A percentile compares a stretch with the other conserved stretches of the same genome.
These are phyloP conservation scores for Acrossocheilus fasciatus DNA, from an alignment of 2,797 vertebrate species.

Conservation along the genomic window DNA sequence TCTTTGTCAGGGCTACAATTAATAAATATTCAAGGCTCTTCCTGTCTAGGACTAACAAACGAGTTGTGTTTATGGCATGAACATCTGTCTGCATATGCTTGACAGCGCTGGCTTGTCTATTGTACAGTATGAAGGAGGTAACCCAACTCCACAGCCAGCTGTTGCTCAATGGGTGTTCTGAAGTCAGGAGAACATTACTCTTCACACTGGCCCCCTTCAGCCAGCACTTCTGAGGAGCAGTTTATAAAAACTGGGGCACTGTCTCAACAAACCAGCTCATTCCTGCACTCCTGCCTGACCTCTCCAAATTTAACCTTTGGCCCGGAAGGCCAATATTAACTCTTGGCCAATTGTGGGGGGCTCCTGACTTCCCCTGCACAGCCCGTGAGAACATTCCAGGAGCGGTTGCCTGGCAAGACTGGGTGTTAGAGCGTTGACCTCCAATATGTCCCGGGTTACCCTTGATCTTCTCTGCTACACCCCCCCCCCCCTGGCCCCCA, in stretches of 20 bases:
- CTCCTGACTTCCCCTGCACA: conserved; percentile 79
- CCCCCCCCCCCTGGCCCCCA: neutral
- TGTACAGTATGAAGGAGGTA: conserved; percentile 63
- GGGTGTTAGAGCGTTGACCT: conserved; percentile 80
- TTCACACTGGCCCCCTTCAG: conserved; percentile 58
- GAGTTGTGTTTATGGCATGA: conserved; percentile 55
- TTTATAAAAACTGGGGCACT: conserved; percentile 63
- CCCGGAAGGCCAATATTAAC: conserved; percentile 86
- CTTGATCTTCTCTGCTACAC: conserved; percentile 76
- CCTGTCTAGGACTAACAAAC: conserved; percentile 50
- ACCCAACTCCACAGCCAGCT: conserved; percentile 63
- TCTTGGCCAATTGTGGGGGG: conserved; percentile 81
- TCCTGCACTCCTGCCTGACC: conserved; percentile 79
- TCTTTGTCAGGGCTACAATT: conserved; percentile 38
- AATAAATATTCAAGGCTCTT: conserved; percentile 57
- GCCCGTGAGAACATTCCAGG: conserved; percentile 85
- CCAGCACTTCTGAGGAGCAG: conserved; percentile 59
- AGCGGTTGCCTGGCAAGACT: conserved; percentile 77
- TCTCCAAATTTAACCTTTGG: conserved; percentile 83
- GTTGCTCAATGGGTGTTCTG: conserved; percentile 64
- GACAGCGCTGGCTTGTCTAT: conserved; percentile 58
- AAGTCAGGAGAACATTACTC: conserved; percentile 62
- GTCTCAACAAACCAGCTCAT: conserved; percentile 69
- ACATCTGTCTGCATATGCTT: conserved; percentile 61
- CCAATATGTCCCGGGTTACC: conserved; percentile 79